phyloP scores from a whole-genome alignment of 2,797 vertebrate genomes.

The Melanotaenia maccullochi region DNA sequence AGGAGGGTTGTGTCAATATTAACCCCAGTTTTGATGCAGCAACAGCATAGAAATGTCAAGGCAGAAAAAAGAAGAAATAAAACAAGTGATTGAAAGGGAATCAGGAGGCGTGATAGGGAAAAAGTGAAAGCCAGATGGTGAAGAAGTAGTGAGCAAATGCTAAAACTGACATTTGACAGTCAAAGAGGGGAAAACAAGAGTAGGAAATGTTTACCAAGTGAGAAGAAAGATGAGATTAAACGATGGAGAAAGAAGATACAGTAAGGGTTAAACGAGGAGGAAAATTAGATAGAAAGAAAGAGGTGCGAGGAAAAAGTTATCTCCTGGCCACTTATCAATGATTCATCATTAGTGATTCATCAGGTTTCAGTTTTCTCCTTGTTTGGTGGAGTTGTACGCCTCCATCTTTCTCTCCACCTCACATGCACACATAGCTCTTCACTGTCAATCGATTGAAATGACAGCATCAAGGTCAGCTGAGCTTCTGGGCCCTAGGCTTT shows the following conservation, averaged over 20 bases:
- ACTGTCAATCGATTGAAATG: conserved; percentile 83
- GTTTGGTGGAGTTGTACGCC: conserved; percentile 77
- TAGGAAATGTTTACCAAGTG: background rate
- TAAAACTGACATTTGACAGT: conserved; percentile 62
- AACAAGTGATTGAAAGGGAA: conserved; percentile 37
- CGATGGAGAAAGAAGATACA: background rate
- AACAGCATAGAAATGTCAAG: conserved; percentile 50
- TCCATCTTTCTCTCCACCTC: conserved; percentile 39
- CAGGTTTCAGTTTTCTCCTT: conserved; percentile 88
- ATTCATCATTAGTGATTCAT: conserved; percentile 87
- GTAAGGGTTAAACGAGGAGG: background rate
- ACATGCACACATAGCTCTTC: conserved; percentile 51
- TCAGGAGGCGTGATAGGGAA: conserved; percentile 33
- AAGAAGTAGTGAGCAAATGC: conserved; percentile 30
- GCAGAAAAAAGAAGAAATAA: background rate
- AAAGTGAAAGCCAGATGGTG: conserved; percentile 22
- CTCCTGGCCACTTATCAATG: conserved; percentile 87
- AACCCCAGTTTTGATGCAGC: conserved; percentile 36
- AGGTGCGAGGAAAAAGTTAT: conserved; percentile 51
- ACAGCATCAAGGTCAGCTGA: conserved; percentile 90
- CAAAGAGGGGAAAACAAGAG: conserved; percentile 15
- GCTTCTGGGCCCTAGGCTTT: conserved; percentile 61
- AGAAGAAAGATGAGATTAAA: background rate
- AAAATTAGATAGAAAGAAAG: conserved; percentile 25
- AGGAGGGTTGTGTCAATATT: conserved; percentile 22